A percentile compares a stretch with the other conserved stretches of the same genome.
phyloP scores from a whole-genome alignment of 2,113 vertebrate genomes.

The Ptyas mucosa region DNA sequence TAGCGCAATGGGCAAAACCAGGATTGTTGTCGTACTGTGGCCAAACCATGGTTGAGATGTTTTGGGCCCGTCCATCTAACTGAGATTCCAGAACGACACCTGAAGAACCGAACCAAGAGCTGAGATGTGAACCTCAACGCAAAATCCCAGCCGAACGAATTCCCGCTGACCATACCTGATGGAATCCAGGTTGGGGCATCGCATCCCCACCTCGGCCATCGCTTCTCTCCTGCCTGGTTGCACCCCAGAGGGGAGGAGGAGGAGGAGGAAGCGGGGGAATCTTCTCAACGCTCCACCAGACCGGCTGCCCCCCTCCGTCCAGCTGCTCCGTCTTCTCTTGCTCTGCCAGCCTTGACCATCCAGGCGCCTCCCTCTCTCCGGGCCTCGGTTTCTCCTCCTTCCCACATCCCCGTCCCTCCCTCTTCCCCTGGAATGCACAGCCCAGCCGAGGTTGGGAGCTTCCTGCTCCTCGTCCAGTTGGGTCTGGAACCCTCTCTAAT shows the following conservation, averaged over 20 bases:
- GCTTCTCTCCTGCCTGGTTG: constrained; percentile 17
- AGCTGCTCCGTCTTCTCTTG: neutral
- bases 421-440: constrained; percentile 52
- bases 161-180: constrained; percentile 63
- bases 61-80: neutral
- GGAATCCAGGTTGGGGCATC: constrained; percentile 58
- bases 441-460: constrained; percentile 24
- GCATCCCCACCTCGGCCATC: constrained; percentile 72
- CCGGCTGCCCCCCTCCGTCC: neutral
- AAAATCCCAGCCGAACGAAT: neutral
- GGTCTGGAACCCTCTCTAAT: neutral
- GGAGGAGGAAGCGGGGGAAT: neutral
- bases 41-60: neutral
- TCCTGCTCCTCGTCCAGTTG: constrained; percentile 1
- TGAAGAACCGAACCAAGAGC: neutral
- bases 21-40: neutral
- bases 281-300: neutral
- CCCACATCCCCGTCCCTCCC: constrained; percentile 18
- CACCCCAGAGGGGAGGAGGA: neutral
- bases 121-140: neutral
- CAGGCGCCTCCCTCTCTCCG: constrained; percentile 54
- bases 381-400: constrained; percentile 45
- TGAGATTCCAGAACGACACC: neutral
- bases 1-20: neutral
- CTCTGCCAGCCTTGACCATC: constrained; percentile 26